Base-by-base conservation (phyloP, 2,113 vertebrate species). In the Hippocampus mohnikei region DNA sequence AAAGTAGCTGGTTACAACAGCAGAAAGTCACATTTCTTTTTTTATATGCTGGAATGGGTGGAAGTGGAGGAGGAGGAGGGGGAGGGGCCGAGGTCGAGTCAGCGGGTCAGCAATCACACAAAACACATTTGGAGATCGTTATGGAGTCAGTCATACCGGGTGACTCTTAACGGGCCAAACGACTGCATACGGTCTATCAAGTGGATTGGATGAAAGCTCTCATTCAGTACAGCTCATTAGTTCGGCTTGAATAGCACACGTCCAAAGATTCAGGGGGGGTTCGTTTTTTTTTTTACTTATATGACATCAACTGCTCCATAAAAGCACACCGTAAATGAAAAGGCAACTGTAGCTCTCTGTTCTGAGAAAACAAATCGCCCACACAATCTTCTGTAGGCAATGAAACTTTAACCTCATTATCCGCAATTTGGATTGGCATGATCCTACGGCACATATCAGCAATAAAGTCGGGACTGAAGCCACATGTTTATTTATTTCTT, bases 51-150 rank as follows among this genome's bases (percentile, higher is more conserved):
- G 23, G 63, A 46, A 27, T 44, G 25, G 33, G 64, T 15, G 8
- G 27, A 65, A 25, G 33, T 16, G 16, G 41, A 37, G 33, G 33
- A 37, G 33, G 33, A 37, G 33, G 6, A 21, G 5, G 68, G 59
- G 33, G 6, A 21, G 5, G 68, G 59, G 46, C 23, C 21, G 21
- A 67, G 42, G n/a, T 0, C 41, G 46, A 63, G 74, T 27, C 73
- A 74, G 68, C 46, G 46, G 66, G 72, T 80, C 64, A 79, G 58
- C 59, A 85, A 86, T 88, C 78, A 84, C 83, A 88, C 81, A 78
- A 80, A 85, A 87, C 86, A 89, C 88, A 89, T 89, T 89, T 89
- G 85, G 87, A 87, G 88, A 77, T 88, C 81, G 86, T 92, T 92
- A 89, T 48, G 55, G 75, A 86, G 77, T 79, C 73, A 74, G 78